Base-by-base conservation (phyloP, 1,140 invertebrate species). In the Penaeus indicus region DNA sequence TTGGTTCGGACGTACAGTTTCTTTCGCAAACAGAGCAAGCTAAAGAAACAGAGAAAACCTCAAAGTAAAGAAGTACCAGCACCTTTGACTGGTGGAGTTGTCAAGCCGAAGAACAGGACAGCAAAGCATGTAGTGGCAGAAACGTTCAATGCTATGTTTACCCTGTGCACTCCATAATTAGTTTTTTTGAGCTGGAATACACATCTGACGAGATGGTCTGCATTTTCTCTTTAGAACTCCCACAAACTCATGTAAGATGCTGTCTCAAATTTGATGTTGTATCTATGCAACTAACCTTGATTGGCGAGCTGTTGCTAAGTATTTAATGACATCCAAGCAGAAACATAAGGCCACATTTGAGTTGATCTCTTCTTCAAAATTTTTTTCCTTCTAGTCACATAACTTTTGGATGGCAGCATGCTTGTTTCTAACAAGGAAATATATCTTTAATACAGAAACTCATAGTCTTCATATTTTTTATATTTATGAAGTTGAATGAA, bases 91-190 rank as follows among this genome's bases (percentile, higher is more conserved):
- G 89, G 89, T 42, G 84, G 84, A 21, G 83, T 87, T 64, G 75
- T 88, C 32, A 90, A 90, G 69, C 42, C 79, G 16, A 90, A 85
- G 81, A 88, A 89, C 78, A 91, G 86, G 67, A 90, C 86, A 21
- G 88, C 88, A 47, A 90, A 91, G 69, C 78, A 62, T 22, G 80
- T 91, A 78, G 88, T 89, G 25, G 80, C 89, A 25, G 89, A 91
- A 62, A 91, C 90, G 13, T 86, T 91, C 67, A 90, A 86, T 86
- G 90, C 90, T 63, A 90, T 91, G 90, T 91, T 91, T 85, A 88
- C 89, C 21, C 84, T 91, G 10, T 91, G 90, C 69, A 88, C 90
- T 18, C 90, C 90, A 19, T 91, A 78, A 80, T 21, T 54, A 42
- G 25, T n/a, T 21, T 32, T 32, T 13, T 38, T n/a, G 64, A 19